Percentiles rank a stretch among this genome's conserved stretches.
Evolutionary conservation across 2,888 invertebrate species (phyloP).

Genomic region (Tupiocoris notatus): DNA sequence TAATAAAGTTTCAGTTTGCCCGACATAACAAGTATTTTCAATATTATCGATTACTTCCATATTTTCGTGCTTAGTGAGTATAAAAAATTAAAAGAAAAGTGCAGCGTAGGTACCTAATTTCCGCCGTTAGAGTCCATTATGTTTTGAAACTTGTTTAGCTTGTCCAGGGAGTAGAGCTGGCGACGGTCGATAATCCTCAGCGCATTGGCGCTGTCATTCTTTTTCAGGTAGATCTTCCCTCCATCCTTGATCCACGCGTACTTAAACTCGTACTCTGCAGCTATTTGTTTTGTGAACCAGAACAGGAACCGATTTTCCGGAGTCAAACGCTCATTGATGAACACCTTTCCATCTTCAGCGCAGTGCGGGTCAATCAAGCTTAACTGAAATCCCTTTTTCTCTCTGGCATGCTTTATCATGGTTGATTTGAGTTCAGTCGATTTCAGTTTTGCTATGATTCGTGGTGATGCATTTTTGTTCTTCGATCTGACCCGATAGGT

Average conservation of each 20-base stretch:
- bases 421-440: neutral
- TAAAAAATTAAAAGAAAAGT: too few relatives aligned
- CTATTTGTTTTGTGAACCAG: neutral
- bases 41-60: too few relatives aligned
- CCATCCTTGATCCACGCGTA: conserved; percentile 1
- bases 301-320: neutral
- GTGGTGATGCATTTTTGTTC: neutral
- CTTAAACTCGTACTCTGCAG: neutral
- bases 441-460: neutral
- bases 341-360: neutral
- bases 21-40: too few relatives aligned
- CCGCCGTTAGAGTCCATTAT: too few relatives aligned
- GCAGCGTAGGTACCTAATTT: too few relatives aligned
- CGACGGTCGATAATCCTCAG: neutral
- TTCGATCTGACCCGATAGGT: neutral
- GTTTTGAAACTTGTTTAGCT: neutral
- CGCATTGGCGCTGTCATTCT: neutral
- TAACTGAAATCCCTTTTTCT: neutral
- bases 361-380: neutral
- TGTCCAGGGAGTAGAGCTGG: neutral
- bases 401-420: neutral
- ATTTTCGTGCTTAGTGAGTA: too few relatives aligned
- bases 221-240: neutral
- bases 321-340: neutral
- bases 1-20: too few relatives aligned